A percentile compares a stretch with the other conserved stretches of the same genome.
phyloP scores from a whole-genome alignment of 2,888 invertebrate species.

The Nephrotoma guestfalica region DNA sequence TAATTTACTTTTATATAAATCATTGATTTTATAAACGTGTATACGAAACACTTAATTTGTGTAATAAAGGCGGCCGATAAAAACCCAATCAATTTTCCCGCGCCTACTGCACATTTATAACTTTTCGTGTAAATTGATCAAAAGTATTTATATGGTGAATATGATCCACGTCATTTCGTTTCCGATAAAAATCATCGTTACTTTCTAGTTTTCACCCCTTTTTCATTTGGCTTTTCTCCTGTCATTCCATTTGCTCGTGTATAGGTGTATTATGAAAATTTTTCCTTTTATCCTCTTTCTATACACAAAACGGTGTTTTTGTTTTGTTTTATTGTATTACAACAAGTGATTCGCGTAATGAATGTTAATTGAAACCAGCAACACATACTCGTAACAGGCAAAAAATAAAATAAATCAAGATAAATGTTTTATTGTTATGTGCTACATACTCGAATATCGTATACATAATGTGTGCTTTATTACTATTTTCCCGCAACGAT shows the following conservation, averaged over 20 bases:
- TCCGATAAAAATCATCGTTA: neutral
- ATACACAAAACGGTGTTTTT: neutral
- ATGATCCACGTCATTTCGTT: neutral
- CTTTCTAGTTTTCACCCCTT: neutral
- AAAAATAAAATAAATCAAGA: neutral
- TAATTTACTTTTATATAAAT: too few relatives aligned
- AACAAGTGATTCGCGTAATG: slow-evolving; percentile 1
- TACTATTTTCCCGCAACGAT: neutral
- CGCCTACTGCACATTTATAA: neutral
- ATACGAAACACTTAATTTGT: neutral
- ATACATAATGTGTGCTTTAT: neutral
- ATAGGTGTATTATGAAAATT: neutral
- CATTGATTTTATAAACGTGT: neutral
- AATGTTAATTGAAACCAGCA: neutral
- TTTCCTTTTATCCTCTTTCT: neutral
- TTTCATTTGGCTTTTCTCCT: neutral
- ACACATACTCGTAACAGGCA: neutral
- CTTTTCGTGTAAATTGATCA: neutral
- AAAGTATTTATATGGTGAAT: neutral
- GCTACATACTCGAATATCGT: neutral
- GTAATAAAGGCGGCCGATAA: neutral
- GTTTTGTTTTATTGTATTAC: neutral
- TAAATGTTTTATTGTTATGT: neutral
- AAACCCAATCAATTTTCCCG: neutral
- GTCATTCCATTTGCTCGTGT: neutral